Base-by-base conservation (phyloP, 2,888 invertebrate genomes). In the Actias luna region DNA sequence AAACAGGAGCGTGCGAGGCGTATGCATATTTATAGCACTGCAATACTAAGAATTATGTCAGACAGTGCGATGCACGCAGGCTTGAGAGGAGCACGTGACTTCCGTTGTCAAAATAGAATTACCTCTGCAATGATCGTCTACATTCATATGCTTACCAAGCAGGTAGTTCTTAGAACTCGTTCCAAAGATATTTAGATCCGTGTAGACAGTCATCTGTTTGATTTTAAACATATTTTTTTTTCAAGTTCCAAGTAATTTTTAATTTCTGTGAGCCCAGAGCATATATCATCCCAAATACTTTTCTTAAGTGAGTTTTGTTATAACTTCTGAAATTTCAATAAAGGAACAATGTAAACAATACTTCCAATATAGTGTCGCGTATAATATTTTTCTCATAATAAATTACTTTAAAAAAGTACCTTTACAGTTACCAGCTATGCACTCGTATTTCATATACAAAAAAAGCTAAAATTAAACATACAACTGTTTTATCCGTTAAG, bases 61-160 rank as follows among this genome's bases (percentile, higher is more conserved):
- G 83, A 84, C 85, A 85, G 86, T 88, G 83, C 78, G 80, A 80
- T 85, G 85, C 84, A 81, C 77, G 76, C 82, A 74, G 70, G 69
- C 79, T 72, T 80, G 74, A 77, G 77, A 73, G 70, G 67, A 74
- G 78, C 84, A 82, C 85, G 88, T 85, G 87, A 89, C 86, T 88
- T 88, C 89, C 89, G 88, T 68, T 82, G 82, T 84, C 81, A 76
- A 89, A 88, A 88, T 87, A 85, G 85, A 86, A 70, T 73, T 76
- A 79, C 72, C 74, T 66, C 73, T 76, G 77, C 74, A 72, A 74
- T 71, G 74, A 16, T 39, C 36, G 1, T 39, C 33, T 39, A 12
- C 25, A 12, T 50, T 50, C 46, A 22, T 50, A 50, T 50, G 18
- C 42, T 50, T 25, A 2, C 22, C 1, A 25, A 50, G 10, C 46